Conservation (phyloP, 2,797 vertebrate genomes). For the Gouania willdenowi region DNA sequence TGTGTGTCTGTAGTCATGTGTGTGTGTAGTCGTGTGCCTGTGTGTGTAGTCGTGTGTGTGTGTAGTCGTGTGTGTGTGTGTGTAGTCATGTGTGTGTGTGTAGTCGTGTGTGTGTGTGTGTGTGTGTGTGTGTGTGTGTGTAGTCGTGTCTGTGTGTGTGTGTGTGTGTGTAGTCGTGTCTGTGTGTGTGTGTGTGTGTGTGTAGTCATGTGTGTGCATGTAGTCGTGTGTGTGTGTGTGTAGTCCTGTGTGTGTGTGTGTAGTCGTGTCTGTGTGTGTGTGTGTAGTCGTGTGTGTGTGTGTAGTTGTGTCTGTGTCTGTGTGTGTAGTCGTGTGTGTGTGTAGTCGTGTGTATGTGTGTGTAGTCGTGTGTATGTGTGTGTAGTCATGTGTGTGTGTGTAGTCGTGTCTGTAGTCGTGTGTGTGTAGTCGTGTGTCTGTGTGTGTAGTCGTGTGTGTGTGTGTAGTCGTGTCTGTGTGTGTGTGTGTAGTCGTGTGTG, state of each 20-base stretch:
- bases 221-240: constrained; percentile 14
- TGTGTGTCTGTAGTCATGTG: too few species aligned
- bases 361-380: not conserved
- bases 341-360: too few species aligned
- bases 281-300: constrained; percentile 4
- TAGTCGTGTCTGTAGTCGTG: not conserved
- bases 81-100: too few species aligned
- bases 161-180: not conserved
- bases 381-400: not conserved
- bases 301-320: not conserved
- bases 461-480: constrained; percentile 4
- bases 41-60: not conserved
- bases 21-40: not conserved
- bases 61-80: constrained; percentile 1
- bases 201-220: constrained; percentile 1
- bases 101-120: not conserved
- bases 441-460: not conserved
- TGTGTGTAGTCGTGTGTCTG: not conserved
- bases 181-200: not conserved
- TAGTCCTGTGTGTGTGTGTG: not conserved
- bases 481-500: not conserved
- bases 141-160: not conserved
- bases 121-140: not conserved
- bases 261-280: not conserved
- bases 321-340: too few species aligned